Base-by-base conservation (phyloP, 2,888 invertebrate species). In the Troglohyphantes excavatus region DNA sequence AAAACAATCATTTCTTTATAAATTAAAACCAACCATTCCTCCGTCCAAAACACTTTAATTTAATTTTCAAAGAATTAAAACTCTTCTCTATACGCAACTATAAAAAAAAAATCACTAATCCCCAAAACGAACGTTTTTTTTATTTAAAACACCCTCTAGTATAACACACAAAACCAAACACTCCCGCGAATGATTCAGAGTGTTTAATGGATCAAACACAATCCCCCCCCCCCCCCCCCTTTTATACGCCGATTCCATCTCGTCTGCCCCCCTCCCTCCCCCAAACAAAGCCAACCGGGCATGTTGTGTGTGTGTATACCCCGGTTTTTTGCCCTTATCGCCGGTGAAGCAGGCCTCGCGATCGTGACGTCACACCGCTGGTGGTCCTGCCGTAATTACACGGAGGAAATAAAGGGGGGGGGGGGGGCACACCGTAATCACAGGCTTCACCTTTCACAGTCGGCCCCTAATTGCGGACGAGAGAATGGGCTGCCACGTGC, bases 371-470 rank as follows among this genome's bases (percentile, higher is more conserved):
- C 79, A 81, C 70, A 53, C 68, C 83, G 89, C 83, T 39, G 89
- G 89, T 89, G 89, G 89, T 89, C 89, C 83, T 72, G 78, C 53
- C 72, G 76, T 83, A 89, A 83, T 89, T 70, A 83, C 39, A 78
- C 78, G 83, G 76, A n/a, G n/a, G n/a, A n/a, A n/a, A n/a, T n/a
- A n/a, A n/a, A n/a, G n/a, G n/a, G n/a, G 88, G 88, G 61, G 23
- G 17, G 53, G 82, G 76, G 89, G 89, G 72, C 19, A 7, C 39
- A 70, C 76, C 83, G 63, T 89, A 89, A 89, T 89, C 83, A 89
- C 89, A 63, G 89, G 78, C 83, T 83, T 83, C 83, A 68, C 83
- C 89, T 89, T 89, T 89, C 89, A 43, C 89, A 83, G 89, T 70
- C 86, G 78, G 70, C 26, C 81, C 89, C 89, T 89, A 89, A 89